Percentiles rank a stretch among this genome's conserved stretches.
Conservation (phyloP, 1,140 invertebrate species). For the Drosophila persimilis region DNA sequence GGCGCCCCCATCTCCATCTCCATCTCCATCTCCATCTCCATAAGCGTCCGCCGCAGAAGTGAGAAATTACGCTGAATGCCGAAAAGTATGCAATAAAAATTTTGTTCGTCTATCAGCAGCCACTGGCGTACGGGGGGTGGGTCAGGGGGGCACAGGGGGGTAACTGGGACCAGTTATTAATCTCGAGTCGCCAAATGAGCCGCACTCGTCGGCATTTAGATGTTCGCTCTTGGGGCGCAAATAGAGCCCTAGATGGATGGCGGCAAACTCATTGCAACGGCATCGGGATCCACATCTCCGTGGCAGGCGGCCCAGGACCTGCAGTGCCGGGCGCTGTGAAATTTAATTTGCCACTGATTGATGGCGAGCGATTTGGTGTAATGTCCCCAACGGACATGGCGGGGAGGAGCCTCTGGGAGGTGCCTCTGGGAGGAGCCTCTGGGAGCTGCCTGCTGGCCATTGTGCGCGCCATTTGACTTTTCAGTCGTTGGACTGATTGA, state of each 20-base stretch:
- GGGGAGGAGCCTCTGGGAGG: background rate
- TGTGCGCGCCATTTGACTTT: conserved; percentile 61
- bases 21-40: background rate
- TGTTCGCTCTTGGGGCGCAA: conserved; percentile 25
- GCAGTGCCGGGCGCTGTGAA: conserved; percentile 44
- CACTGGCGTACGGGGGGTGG: no score
- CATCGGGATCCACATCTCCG: background rate
- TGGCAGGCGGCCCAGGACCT: background rate
- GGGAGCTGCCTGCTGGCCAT: conserved; percentile 9
- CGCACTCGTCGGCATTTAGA: conserved; percentile 40
- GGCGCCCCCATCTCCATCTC: background rate
- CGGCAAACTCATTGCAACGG: conserved; percentile 11
- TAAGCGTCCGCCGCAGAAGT: conserved; percentile 40
- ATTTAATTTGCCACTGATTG: conserved; percentile 81
- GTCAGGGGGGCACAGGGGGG: no score
- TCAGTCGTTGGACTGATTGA: conserved; percentile 62
- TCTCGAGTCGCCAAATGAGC: conserved; percentile 55
- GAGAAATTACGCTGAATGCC: conserved; percentile 79
- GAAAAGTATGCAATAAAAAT: conserved; percentile 82
- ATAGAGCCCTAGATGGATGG: conserved; percentile 16
- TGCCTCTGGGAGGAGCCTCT: no score
- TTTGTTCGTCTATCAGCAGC: conserved; percentile 9
- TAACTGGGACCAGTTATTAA: conserved; percentile 57
- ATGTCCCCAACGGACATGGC: conserved; percentile 57
- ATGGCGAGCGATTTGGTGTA: conserved; percentile 74